phyloP scores from a whole-genome alignment of 2,888 invertebrate species.

The Glomeris marginata region DNA sequence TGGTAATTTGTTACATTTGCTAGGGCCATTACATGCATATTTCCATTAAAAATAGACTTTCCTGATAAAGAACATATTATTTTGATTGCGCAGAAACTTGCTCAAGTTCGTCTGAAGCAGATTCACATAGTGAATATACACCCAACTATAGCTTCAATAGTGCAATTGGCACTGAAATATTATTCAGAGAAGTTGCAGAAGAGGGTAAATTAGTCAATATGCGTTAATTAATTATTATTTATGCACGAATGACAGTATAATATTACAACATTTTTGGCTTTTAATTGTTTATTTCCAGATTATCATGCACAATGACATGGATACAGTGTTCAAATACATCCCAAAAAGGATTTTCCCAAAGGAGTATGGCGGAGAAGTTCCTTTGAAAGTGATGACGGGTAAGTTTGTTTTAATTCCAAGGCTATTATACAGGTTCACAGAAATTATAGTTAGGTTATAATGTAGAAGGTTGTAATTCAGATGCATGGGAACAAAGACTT shows the following conservation, averaged over 20 bases:
- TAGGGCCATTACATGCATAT: no score
- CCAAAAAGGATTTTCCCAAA: constrained; percentile 59
- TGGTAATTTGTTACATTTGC: no score
- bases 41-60: no score
- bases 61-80: no score
- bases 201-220: no score
- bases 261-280: no score
- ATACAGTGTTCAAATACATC: constrained; percentile 53
- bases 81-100: constrained; percentile 58
- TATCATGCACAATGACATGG: constrained; percentile 52
- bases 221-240: no score
- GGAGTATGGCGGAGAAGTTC: constrained; percentile 66
- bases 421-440: no score
- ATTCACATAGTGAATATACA: constrained; percentile 56
- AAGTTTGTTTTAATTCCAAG: constrained; percentile 30
- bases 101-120: constrained; percentile 66
- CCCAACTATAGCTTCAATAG: constrained; percentile 52
- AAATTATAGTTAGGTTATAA: no score
- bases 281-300: constrained; percentile 34
- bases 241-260: no score
- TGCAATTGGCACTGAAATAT: constrained; percentile 52
- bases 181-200: constrained; percentile 55
- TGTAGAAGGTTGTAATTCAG: no score
- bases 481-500: constrained; percentile 16
- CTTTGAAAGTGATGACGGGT: constrained; percentile 72